Conservation (phyloP, 2,888 invertebrate genomes). For the Cinara cedri region DNA sequence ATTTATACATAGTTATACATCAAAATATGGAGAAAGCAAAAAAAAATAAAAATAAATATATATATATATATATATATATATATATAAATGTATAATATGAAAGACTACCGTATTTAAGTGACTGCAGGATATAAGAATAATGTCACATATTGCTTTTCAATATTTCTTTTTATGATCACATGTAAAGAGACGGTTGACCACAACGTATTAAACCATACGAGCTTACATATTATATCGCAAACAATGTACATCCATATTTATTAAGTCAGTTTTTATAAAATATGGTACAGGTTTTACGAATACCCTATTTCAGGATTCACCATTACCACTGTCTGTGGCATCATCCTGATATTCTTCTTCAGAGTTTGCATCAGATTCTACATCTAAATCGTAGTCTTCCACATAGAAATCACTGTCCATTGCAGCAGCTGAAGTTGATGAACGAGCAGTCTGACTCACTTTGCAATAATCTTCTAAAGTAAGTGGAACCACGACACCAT, state of each 20-base stretch:
- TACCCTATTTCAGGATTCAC: conserved; percentile 77
- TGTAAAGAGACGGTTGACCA: conserved; percentile 37
- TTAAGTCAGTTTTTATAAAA: conserved; percentile 25
- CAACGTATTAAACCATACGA: conserved; percentile 23
- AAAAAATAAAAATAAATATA: conserved; percentile 20
- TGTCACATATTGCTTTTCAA: conserved; percentile 16
- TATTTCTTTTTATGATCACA: conserved; percentile 31
- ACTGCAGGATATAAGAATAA: conserved; percentile 32
- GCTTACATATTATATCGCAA: conserved; percentile 27
- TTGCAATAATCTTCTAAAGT: conserved; percentile 96
- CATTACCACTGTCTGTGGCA: conserved; percentile 88
- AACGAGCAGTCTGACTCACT: conserved; percentile 88
- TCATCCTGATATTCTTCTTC: conserved; percentile 72
- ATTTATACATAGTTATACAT: conserved; percentile 21
- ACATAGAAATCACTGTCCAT: conserved; percentile 95
- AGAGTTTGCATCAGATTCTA: conserved; percentile 72
- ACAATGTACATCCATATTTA: conserved; percentile 35
- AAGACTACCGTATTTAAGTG: conserved; percentile 37
- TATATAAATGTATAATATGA: conserved; percentile 16
- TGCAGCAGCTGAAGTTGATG: conserved; percentile 82
- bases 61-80: too few relatives aligned
- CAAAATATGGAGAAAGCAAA: conserved; percentile 28
- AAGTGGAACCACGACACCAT: conserved; percentile 94
- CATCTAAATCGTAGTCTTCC: conserved; percentile 85
- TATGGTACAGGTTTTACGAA: conserved; percentile 28